Conservation (phyloP, 2,888 invertebrate species). For the Crepidodera aurea region DNA sequence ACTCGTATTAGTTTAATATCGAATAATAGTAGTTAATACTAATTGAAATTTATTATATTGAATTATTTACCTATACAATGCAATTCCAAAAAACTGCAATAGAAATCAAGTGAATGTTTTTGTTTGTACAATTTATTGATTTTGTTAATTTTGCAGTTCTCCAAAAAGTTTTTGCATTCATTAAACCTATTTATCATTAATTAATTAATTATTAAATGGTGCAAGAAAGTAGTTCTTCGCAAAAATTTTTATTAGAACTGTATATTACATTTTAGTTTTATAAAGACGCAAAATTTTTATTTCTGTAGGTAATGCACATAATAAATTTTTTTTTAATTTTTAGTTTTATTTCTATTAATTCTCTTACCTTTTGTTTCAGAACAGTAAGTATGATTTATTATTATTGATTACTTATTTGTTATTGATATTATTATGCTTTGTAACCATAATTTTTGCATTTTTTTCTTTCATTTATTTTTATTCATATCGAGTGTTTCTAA, state of each 20-base stretch:
- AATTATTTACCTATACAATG: conserved; percentile 24
- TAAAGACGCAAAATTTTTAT: conserved; percentile 38
- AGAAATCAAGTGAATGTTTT: conserved; percentile 31
- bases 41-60: conserved; percentile 23
- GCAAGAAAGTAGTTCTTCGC: conserved; percentile 9
- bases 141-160: conserved; percentile 36
- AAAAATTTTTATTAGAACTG: conserved; percentile 30
- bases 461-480: conserved; percentile 10
- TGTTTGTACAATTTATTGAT: conserved; percentile 34
- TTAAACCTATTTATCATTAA: conserved; percentile 7
- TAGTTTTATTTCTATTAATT: conserved; percentile 37
- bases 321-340: conserved; percentile 40
- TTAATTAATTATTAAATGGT: conserved; percentile 2
- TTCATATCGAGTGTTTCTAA: neutral
- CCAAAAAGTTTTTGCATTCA: conserved; percentile 28
- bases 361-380: conserved; percentile 32
- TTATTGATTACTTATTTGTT: conserved; percentile 26
- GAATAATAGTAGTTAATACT: conserved; percentile 28
- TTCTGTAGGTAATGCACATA: conserved; percentile 41
- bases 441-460: conserved; percentile 17
- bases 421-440: conserved; percentile 31
- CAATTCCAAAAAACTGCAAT: conserved; percentile 27
- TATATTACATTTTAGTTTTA: conserved; percentile 36
- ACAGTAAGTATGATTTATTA: conserved; percentile 33
- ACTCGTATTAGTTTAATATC: conserved; percentile 27